These are phyloP conservation scores for Brachionus plicatilis DNA, from an alignment of 1,140 invertebrate genomes.

Conservation along the genomic window DNA sequence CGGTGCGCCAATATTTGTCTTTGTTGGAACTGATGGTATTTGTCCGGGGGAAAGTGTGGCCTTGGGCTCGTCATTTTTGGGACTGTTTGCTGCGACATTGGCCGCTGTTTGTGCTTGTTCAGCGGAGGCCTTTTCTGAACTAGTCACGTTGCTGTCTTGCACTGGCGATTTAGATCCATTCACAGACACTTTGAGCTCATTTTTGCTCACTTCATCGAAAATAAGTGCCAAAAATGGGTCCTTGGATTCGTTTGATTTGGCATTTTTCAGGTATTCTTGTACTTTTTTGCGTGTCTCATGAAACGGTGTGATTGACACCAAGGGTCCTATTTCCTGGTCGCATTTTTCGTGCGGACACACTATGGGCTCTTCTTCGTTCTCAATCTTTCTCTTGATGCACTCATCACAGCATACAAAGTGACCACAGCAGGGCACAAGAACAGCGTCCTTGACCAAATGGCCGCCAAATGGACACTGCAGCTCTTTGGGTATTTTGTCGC, in stretches of 20 bases:
- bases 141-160: slow-evolving; percentile 31
- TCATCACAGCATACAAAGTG: slow-evolving; percentile 38
- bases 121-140: neutral
- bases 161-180: slow-evolving; percentile 13
- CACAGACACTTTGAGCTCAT: neutral
- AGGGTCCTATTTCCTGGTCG: slow-evolving; percentile 21
- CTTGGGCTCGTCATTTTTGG: neutral
- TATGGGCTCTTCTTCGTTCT: slow-evolving; percentile 13
- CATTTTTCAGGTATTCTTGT: slow-evolving; percentile 5
- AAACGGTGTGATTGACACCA: neutral
- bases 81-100: neutral
- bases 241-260: neutral
- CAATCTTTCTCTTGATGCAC: slow-evolving; percentile 14
- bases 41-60: neutral
- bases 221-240: slow-evolving; percentile 31
- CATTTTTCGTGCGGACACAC: slow-evolving; percentile 23
- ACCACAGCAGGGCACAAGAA: slow-evolving; percentile 35
- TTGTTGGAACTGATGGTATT: neutral
- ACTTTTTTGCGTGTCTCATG: slow-evolving; percentile 29
- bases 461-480: slow-evolving; percentile 22
- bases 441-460: slow-evolving; percentile 35
- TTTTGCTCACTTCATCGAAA: slow-evolving; percentile 15
- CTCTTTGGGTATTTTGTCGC: neutral
- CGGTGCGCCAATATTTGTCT: neutral
- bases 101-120: neutral